phyloP scores from a whole-genome alignment of 2,797 vertebrate species.

The Alectoris magna region DNA sequence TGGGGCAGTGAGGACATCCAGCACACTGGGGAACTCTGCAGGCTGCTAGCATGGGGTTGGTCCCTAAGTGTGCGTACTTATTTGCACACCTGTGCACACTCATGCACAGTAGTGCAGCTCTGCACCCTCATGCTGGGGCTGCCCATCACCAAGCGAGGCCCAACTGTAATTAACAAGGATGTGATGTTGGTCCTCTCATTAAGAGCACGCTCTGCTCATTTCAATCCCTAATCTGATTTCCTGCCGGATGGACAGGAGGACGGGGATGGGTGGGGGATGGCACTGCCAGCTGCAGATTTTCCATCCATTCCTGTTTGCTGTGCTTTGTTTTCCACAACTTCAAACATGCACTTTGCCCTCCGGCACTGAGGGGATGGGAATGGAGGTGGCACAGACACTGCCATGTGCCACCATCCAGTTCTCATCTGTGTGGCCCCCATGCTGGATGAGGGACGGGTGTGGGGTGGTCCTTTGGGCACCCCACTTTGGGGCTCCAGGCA shows the following conservation, averaged over 20 bases:
- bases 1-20: background rate
- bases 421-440: background rate
- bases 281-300: background rate
- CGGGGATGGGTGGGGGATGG: background rate
- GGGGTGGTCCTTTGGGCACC: too few species aligned
- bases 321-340: background rate
- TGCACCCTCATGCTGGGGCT: background rate
- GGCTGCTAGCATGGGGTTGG: too few species aligned
- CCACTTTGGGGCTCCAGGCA: background rate
- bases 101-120: background rate
- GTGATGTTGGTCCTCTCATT: background rate
- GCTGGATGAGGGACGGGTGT: rapidly evolving
- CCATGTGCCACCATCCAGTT: background rate
- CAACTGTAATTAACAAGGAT: background rate
- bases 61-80: too few species aligned
- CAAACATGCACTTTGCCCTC: background rate
- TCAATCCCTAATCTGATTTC: background rate
- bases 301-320: background rate
- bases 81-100: background rate
- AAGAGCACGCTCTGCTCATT: background rate
- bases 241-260: background rate
- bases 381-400: background rate
- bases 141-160: background rate
- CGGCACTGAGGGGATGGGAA: background rate
- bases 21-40: background rate